Evolutionary conservation across 53 echinoderm and acorn worm genomes (phyloP), one percentile per base, ranked within the genome.

Genomic region (Temnopleurus reevesii): DNA sequence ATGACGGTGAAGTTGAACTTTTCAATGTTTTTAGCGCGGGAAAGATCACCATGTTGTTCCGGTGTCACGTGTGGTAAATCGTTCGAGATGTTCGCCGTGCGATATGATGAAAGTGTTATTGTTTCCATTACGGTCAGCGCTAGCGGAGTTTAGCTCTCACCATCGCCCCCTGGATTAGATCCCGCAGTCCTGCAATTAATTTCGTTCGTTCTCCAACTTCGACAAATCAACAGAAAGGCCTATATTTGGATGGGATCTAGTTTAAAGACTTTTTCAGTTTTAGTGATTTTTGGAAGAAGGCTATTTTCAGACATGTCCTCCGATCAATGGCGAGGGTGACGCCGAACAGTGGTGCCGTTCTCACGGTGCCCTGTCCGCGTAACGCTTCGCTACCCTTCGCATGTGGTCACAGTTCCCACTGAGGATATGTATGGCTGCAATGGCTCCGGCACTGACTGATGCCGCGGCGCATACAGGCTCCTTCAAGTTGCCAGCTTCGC

Each of bases 361-460:
- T 46, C 59, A 44, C 85, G 85, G 77, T 92, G 47, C 77, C 80
- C 92, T 65, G 84, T 89, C 91, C 91, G 89, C 77, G 91, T 89
- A 87, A 51, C 88, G 29, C 51, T 46, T 49, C 88, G 46, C 51
- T 64, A 82, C 81, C 60, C 59, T 8, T 93, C 89, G 76, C 76
- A 53, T 79, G 77, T 93, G 79, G 57, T 91, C 82, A 76, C 90
- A 76, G 59, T 85, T 90, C 89, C 84, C 89, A 33, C 76, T 88
- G 86, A 94, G 94, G 94, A 90, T 90, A 92, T 97, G 95, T 91
- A 95, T 95, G 95, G 98, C 95, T 95, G 98, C 93, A 76, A 97
- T 97, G 98, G 98, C 98, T 89, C 98, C 98, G 45, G 98, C 98
- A 84, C 91, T 97, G 90, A 97, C 98, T 91, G 98, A 97, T 86